Base-by-base conservation (phyloP, 2,888 invertebrate genomes). In the Drosophila paramelanica region DNA sequence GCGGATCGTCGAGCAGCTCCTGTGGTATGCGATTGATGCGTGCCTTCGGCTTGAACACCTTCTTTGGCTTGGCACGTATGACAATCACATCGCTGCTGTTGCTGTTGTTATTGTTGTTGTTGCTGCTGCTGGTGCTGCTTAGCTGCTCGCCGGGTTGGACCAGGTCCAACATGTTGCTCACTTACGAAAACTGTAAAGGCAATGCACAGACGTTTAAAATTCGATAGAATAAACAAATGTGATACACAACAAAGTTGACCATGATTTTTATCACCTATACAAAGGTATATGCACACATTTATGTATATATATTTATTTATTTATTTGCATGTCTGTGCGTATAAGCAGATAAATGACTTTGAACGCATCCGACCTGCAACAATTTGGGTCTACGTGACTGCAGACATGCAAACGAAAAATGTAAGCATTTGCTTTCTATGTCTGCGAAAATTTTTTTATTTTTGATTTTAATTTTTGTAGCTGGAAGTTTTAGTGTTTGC, bases 11-110 rank as follows among this genome's bases (percentile, higher is more conserved):
- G 23, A 96, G 91, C 51, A 98, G 94, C 80, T 96, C 95, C 73
- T 95, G 95, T 0, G 97, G 97, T 79, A 98, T 96, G 93, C 96
- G 96, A 91, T 95, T 97, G 20, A 96, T 93, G 90, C 95, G 95
- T 43, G 95, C 93, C 57, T 94, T 94, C 0, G 96, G 95, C 92
- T 96, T 96, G 87, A 96, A 96, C 45, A 97, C 94, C 93, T 96
- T 97, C 71, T 96, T 94, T 13, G 96, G 95, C 92, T 96, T 96
- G 3, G 97, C 97, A 70, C 95, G 95, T 4, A 97, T 94, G 8
- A 97, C 95, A 2, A 96, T 90, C 3, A 91, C 76, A 68, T 91
- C 88, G 52, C 51, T 83, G 65, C 64, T 81, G 13, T 13, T 66
- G 36, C 53, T 64, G 36, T 52, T 64, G 14, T 31, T 31, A 7